Evolutionary conservation across 2,888 invertebrate genomes (phyloP), one percentile per base, ranked within the genome.

Genomic region (Strigamia transsilvanica): DNA sequence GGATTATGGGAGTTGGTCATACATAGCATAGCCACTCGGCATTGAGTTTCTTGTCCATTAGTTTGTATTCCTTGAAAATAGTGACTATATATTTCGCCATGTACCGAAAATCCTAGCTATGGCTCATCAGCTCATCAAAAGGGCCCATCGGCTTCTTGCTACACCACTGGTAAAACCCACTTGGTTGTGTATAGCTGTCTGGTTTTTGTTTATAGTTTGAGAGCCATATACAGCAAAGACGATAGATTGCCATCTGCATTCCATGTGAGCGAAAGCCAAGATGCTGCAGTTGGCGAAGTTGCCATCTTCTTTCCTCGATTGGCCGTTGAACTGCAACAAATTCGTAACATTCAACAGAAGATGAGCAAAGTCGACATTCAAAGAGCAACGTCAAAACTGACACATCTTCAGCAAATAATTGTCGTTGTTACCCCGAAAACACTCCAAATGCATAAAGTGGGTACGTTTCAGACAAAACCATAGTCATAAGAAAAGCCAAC

Each of bases 161-260:
- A n/a, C n/a, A n/a, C n/a, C n/a, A n/a, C n/a, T n/a, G n/a, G n/a
- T n/a, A n/a, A n/a, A n/a, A n/a, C n/a, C n/a, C n/a, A n/a, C n/a
- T n/a, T n/a, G n/a, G n/a, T n/a, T n/a, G n/a, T n/a, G n/a, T n/a
- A n/a, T n/a, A n/a, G n/a, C n/a, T n/a, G n/a, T n/a, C n/a, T 6
- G 12, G 2, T 66, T 27, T 66, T 2, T 61, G 6, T 61, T 12
- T 15, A 15, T n/a, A 79, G 79, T 34, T 79, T 27, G 32, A 4
- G 79, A 79, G 79, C 79, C 2, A 79, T 32, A 34, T 79, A 79
- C 34, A 79, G 32, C 18, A 27, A 27, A 23, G 18, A 18, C 18
- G 79, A 79, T n/a, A 7, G 3, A 13, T 2, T 12, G 9, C 18
- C 34, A 18, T 79, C 79, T 12, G 79, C 32, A 27, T 79, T 79